These are phyloP conservation scores for Gryllus longicercus DNA, from an alignment of 2,888 invertebrate genomes.

Conservation along the genomic window DNA sequence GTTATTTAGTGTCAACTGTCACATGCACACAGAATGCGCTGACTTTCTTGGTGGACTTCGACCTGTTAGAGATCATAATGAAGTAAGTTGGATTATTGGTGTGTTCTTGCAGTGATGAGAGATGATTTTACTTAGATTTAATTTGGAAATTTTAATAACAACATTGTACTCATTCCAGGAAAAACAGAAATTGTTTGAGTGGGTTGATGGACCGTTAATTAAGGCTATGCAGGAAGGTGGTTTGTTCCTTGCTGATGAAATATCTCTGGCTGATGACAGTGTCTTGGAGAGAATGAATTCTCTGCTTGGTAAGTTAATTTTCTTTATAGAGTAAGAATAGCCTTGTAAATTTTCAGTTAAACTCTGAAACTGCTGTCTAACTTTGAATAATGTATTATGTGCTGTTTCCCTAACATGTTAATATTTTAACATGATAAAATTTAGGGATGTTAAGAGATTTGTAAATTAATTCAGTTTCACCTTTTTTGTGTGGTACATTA, in stretches of 20 bases:
- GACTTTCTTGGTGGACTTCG: conserved; percentile 95
- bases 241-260: conserved; percentile 95
- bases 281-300: conserved; percentile 97
- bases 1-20: conserved; percentile 88
- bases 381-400: too few species aligned
- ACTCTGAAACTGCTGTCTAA: background rate
- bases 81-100: background rate
- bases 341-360: background rate
- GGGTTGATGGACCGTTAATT: conserved; percentile 95
- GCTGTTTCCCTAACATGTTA: too few species aligned
- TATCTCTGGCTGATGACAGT: conserved; percentile 96
- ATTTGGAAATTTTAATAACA: too few species aligned
- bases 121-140: background rate
- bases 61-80: conserved; percentile 62
- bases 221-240: conserved; percentile 83
- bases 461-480: too few species aligned
- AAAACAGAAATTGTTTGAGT: conserved; percentile 71
- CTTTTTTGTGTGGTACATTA: too few species aligned
- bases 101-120: background rate
- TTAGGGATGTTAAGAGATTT: too few species aligned
- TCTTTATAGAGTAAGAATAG: background rate
- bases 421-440: too few species aligned
- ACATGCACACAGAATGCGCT: conserved; percentile 97
- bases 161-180: conserved; percentile 32
- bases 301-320: conserved; percentile 59